Conservation (phyloP, 2,797 vertebrate genomes). For the Mus spretus region DNA sequence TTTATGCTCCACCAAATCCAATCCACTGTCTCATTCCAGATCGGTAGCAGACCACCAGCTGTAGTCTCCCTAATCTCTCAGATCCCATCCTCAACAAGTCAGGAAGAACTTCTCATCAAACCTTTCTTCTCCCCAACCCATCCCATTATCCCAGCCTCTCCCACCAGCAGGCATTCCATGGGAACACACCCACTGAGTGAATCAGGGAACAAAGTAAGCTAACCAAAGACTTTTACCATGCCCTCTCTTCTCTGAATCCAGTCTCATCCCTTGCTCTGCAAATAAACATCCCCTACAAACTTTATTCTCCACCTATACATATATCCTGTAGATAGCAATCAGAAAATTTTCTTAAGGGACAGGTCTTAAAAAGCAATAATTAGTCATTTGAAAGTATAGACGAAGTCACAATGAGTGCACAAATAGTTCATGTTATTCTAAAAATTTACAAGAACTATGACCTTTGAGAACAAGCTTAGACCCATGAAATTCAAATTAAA, state of each 20-base stretch:
- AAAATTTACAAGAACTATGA: conserved; percentile 13
- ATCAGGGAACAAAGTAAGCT: background rate
- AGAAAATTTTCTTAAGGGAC: conserved; percentile 36
- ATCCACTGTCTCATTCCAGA: accelerated
- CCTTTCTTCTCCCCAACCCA: background rate
- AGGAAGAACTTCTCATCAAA: background rate
- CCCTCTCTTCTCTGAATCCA: too few species aligned
- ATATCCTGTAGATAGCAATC: background rate
- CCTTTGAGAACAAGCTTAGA: conserved; percentile 45
- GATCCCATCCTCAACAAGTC: background rate
- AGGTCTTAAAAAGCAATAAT: background rate
- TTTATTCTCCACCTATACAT: background rate
- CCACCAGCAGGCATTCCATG: background rate
- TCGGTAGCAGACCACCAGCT: too few species aligned
- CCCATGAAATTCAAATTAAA: background rate
- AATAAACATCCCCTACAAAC: background rate
- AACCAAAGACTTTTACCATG: background rate
- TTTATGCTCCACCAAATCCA: too few species aligned
- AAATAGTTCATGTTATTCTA: background rate
- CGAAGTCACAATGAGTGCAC: background rate
- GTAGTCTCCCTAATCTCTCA: background rate
- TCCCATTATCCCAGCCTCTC: background rate
- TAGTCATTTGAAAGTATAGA: conserved; percentile 38
- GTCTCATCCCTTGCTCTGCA: background rate
- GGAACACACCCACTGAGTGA: too few species aligned